Percentiles rank a stretch among this genome's conserved stretches.
Evolutionary conservation across 2,113 vertebrate species (phyloP).

Genomic region (Elgaria multicarinata): DNA sequence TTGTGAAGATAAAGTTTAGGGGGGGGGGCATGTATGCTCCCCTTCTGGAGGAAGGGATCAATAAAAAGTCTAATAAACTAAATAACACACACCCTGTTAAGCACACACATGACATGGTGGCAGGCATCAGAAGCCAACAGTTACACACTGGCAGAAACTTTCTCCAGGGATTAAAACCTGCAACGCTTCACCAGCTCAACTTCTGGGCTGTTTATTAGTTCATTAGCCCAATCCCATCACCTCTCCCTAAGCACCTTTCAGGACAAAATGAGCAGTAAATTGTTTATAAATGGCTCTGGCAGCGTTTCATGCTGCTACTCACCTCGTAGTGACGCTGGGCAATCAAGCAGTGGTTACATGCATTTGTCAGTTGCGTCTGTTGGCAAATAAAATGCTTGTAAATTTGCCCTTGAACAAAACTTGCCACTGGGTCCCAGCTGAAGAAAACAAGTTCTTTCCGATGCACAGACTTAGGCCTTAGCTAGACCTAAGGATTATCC

Average conservation of each 20-base stretch:
- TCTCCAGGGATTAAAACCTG: background rate
- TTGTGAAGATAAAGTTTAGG: background rate
- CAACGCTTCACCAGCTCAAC: background rate
- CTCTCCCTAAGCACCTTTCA: constrained; percentile 7
- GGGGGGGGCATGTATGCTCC: background rate
- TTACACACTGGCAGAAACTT: background rate
- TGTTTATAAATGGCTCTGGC: background rate
- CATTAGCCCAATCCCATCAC: background rate
- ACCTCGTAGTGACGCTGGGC: background rate
- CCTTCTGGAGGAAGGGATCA: background rate
- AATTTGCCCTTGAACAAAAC: background rate
- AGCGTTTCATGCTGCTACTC: background rate
- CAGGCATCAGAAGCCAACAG: background rate
- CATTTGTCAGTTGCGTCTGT: background rate
- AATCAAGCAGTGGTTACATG: rapidly evolving
- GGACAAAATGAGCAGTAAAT: background rate
- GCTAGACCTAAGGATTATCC: too few species aligned
- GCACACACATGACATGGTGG: too few species aligned
- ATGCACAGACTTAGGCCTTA: too few species aligned
- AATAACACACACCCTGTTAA: too few species aligned
- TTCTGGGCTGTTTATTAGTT: constrained; percentile 2
- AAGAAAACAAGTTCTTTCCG: background rate
- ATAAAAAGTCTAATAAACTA: too few species aligned
- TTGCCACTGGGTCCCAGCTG: background rate
- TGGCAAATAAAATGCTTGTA: background rate